Percentiles rank a stretch among this genome's conserved stretches.
phyloP scores from a whole-genome alignment of 2,113 vertebrate genomes.

The Empidonax traillii region DNA sequence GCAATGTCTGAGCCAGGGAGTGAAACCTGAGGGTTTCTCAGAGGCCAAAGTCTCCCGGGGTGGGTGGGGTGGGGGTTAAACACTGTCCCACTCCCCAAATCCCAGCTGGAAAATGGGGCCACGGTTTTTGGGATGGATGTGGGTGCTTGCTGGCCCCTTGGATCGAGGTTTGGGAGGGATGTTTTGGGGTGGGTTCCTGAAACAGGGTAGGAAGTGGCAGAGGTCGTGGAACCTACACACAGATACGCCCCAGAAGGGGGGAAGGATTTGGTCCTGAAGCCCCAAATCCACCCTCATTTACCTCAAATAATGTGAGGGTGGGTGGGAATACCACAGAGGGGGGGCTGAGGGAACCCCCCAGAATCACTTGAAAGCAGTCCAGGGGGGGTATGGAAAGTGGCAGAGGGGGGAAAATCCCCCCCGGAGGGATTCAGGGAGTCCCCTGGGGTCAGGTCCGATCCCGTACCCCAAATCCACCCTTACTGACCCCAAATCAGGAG shows the following conservation, averaged over 20 bases:
- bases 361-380: not conserved
- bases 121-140: rapidly evolving
- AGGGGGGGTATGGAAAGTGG: not conserved
- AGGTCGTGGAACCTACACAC: not conserved
- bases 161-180: rapidly evolving
- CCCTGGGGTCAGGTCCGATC: not conserved
- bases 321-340: rapidly evolving
- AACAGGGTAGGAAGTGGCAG: rapidly evolving
- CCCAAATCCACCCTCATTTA: not conserved
- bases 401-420: not conserved
- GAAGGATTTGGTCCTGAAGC: not conserved
- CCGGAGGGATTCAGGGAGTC: too few species aligned
- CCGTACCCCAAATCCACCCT: not conserved
- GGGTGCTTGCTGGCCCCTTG: not conserved
- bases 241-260: too few species aligned
- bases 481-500: not conserved
- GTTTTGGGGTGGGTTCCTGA: not conserved
- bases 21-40: rapidly evolving
- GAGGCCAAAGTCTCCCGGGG: rapidly evolving
- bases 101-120: not conserved
- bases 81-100: not conserved
- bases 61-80: not conserved
- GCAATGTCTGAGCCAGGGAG: not conserved
- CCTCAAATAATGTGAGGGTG: not conserved
- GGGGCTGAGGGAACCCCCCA: too few species aligned